A percentile compares a stretch with the other conserved stretches of the same genome.
phyloP scores from a whole-genome alignment of 2,113 vertebrate species.

The Vanacampus margaritifer region DNA sequence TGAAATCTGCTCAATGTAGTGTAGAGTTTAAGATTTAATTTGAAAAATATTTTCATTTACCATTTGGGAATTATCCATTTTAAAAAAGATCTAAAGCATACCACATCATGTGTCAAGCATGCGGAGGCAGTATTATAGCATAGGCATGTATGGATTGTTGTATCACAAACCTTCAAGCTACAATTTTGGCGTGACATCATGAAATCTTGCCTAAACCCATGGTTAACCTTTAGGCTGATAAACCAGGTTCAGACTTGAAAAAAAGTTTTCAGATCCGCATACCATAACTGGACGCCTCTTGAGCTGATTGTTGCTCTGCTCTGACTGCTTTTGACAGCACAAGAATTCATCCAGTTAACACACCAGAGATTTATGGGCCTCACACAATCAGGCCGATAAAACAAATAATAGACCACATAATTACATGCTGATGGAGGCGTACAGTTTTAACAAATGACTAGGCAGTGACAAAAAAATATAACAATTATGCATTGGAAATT shows the following conservation, averaged over 20 bases:
- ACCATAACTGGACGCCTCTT: background rate
- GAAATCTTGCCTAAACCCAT: conserved; percentile 14
- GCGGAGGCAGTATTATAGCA: too few relatives aligned
- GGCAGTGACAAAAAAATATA: background rate
- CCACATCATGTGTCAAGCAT: background rate
- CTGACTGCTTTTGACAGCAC: background rate
- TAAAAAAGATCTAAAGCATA: background rate
- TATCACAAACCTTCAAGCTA: too few relatives aligned
- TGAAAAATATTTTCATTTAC: too few relatives aligned
- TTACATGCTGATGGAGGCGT: conserved; percentile 2
- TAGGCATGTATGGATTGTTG: too few relatives aligned
- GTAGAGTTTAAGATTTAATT: too few relatives aligned
- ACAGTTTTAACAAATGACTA: conserved; percentile 1
- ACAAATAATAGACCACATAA: background rate
- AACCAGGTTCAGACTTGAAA: background rate
- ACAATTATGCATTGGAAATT: background rate
- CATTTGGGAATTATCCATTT: too few relatives aligned
- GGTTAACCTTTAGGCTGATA: conserved; percentile 16
- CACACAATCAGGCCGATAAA: background rate
- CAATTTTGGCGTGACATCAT: background rate
- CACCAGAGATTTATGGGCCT: background rate
- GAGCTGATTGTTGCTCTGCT: background rate
- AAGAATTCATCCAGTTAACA: background rate
- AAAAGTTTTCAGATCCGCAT: background rate
- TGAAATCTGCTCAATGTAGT: too few relatives aligned